Conservation (phyloP, 2,888 invertebrate species). For the Drosophila fungiperda region DNA sequence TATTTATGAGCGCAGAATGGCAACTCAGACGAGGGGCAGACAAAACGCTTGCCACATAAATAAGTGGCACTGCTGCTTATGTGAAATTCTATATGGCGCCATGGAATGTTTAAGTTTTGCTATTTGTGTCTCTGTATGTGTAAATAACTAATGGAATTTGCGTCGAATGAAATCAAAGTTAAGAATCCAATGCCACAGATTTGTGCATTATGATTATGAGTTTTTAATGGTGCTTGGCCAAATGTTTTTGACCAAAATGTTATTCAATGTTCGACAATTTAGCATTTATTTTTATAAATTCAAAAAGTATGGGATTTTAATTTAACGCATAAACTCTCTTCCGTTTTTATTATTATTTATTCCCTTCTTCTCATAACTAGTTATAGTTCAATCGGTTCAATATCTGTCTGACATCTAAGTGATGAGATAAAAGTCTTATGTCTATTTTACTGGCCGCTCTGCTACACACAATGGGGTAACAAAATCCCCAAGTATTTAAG, state of each 20-base stretch:
- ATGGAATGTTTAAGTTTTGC: conserved; percentile 40
- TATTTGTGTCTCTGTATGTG: conserved; percentile 23
- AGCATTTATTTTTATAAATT: background rate
- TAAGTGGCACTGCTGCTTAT: conserved; percentile 37
- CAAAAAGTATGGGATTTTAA: background rate
- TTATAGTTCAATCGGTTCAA: background rate
- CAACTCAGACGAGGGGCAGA: conserved; percentile 21
- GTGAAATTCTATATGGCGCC: conserved; percentile 71
- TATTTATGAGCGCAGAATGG: conserved; percentile 51
- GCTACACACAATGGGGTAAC: background rate
- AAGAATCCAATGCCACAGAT: background rate
- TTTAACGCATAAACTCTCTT: background rate
- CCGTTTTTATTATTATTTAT: background rate
- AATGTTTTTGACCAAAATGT: conserved; percentile 44
- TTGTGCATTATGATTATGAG: conserved; percentile 1
- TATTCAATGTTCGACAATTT: conserved; percentile 35
- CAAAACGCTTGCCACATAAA: conserved; percentile 31
- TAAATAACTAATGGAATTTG: conserved; percentile 57
- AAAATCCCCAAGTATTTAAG: background rate
- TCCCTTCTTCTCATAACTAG: background rate
- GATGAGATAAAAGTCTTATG: background rate
- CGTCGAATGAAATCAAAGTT: background rate
- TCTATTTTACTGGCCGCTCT: background rate
- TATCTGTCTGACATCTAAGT: background rate
- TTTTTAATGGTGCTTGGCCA: conserved; percentile 49